Base-by-base conservation (phyloP, 2,797 vertebrate genomes). In the Rachycentron canadum region DNA sequence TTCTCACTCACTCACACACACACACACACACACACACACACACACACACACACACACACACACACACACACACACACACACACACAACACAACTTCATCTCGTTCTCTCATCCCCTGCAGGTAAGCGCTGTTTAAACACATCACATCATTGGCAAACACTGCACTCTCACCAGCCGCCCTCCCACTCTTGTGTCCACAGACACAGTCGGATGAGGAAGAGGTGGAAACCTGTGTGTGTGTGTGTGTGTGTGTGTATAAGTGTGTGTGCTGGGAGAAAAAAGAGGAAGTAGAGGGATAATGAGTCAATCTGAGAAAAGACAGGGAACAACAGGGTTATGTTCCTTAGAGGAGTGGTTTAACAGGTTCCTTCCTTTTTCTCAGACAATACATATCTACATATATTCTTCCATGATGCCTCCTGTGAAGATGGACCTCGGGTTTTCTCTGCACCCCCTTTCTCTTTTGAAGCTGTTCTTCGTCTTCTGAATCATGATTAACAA, bases 51-150 rank as follows among this genome's bases (percentile, higher is more conserved):
- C 60, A 83, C 63, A 68, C 56, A 67, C 45, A 74, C 65, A 38
- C 50, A 45, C 67, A 63, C 67, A 74, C 61, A 56, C 30, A 66
- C 64, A 63, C 49, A 62, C 62, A 64, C 45, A 43, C 70, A 61
- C 47, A 61, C 73, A 71, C 78, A 74, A 59, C 61, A 65, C 72
- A 49, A 73, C 66, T 73, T 88, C 79, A 84, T 69, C 59, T 83
- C 64, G 55, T 74, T 77, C 69, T 79, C 61, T 87, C 79, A 69
- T 78, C 63, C 75, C 75, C 69, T 72, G 45, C 67, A 91, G 84
- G 85, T 88, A 79, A 88, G 80, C 69, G 0, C 78, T 86, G 83
- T 89, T 88, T 82, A 90, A 94, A 93, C 86, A 91, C 88, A 91
- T 90, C 85, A 86, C 85, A 83, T 92, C 90, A 89, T 58, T 43